These are phyloP conservation scores for Drosophila paranaensis DNA, from an alignment of 2,888 invertebrate species.

Conservation along the genomic window DNA sequence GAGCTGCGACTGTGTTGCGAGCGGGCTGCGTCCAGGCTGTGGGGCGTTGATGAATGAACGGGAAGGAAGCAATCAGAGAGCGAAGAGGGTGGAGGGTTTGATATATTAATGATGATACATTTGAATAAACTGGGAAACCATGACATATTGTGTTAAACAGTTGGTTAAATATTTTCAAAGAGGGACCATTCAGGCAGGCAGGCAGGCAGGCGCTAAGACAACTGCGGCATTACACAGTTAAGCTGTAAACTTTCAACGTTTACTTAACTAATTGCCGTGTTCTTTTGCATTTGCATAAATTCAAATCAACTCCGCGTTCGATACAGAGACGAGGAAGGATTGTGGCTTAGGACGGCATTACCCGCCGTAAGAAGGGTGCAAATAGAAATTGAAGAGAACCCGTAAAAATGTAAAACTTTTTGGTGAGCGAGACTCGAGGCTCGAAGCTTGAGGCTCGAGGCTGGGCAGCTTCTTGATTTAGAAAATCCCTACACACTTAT, in stretches of 20 bases:
- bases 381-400: constrained; percentile 5
- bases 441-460: background rate
- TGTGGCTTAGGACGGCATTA: constrained; percentile 48
- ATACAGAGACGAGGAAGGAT: constrained; percentile 25
- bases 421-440: background rate
- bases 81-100: constrained; percentile 27
- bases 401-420: constrained; percentile 6
- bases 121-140: constrained; percentile 73
- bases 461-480: background rate
- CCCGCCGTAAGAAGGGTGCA: constrained; percentile 2
- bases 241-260: constrained; percentile 67
- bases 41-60: constrained; percentile 62
- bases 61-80: constrained; percentile 30
- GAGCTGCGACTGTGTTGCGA: background rate
- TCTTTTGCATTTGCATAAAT: constrained; percentile 78
- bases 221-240: constrained; percentile 45
- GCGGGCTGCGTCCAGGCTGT: background rate
- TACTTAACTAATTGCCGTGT: constrained; percentile 83
- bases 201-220: constrained; percentile 30
- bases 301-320: constrained; percentile 52
- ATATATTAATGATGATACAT: constrained; percentile 71
- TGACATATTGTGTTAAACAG: constrained; percentile 72
- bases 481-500: constrained; percentile 3
- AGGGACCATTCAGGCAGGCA: background rate
- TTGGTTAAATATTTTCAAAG: constrained; percentile 36